A percentile compares a stretch with the other conserved stretches of the same genome.
Evolutionary conservation across 2,888 invertebrate species (phyloP).

Genomic region (Hydrotaea diabolus): DNA sequence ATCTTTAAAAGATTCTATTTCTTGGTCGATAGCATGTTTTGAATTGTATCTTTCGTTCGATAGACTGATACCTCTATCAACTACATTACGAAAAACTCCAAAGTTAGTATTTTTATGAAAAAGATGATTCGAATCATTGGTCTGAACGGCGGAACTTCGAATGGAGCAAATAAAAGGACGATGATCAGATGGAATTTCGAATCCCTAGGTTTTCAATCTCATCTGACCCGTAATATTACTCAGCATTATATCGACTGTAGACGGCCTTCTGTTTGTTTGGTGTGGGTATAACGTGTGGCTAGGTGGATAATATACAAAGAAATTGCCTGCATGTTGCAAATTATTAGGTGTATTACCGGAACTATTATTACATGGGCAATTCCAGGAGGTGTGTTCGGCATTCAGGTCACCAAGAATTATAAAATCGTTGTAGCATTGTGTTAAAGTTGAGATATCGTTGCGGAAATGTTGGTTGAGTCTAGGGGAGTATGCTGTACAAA

Average conservation of each 20-base stretch:
- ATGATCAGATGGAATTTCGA: slow-evolving; percentile 30
- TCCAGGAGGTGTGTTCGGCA: neutral
- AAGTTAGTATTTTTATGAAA: too few species aligned
- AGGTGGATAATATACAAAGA: slow-evolving; percentile 3
- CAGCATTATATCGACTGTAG: slow-evolving; percentile 31
- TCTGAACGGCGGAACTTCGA: too few species aligned
- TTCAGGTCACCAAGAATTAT: neutral
- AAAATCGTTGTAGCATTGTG: neutral
- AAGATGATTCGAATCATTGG: neutral
- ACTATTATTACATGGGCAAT: neutral
- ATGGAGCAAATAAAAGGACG: too few species aligned
- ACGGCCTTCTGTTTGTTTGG: neutral
- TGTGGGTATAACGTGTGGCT: slow-evolving; percentile 31
- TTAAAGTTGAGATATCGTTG: slow-evolving; percentile 2
- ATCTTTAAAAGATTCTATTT: slow-evolving; percentile 13
- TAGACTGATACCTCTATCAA: neutral
- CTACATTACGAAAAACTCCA: neutral
- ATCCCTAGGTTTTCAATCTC: neutral
- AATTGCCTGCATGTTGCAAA: slow-evolving; percentile 14
- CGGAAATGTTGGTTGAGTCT: neutral
- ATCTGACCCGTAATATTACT: slow-evolving; percentile 12
- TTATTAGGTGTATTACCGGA: neutral
- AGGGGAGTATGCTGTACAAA: too few species aligned
- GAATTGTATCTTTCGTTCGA: neutral
- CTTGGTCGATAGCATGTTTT: neutral